Base-by-base conservation (phyloP, 2,888 invertebrate species). In the Adelognathus sp. region DNA sequence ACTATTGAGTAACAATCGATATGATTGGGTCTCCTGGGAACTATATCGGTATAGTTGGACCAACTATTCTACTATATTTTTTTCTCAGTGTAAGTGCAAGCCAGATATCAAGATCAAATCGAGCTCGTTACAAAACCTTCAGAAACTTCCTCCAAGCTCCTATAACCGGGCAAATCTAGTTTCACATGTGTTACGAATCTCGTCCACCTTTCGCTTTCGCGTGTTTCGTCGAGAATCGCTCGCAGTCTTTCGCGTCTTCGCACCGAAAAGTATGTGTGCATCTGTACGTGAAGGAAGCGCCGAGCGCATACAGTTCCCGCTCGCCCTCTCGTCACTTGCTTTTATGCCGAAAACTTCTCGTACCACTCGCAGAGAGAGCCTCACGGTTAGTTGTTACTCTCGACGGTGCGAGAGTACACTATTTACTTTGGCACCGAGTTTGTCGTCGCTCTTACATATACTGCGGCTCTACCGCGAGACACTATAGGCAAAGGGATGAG, bases 101-200 rank as follows among this genome's bases (percentile, higher is more conserved):
- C n/a, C 16, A 44, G 44, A 41, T 3, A 18, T n/a, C 16, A 54
- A 14, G 33, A 31, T 27, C 63, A 41, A 7, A 39, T 39, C 29
- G 27, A 58, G 70, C 70, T 83, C 80, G 81, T 83, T 86, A 85
- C 81, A 83, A 80, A 79, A 80, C 80, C 83, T 69, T 52, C 9
- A 83, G 82, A 79, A 82, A 82, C 80, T 82, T 79, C 69, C 76
- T 75, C 72, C 33, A 50, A 18, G 41, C 14, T 14, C n/a, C n/a
- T 41, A 4, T 61, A 41, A 44, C 41, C 31, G 69, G 29, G 36
- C 31, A 14, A 14, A 54, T n/a, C 46, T 52, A n/a, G 21, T 58
- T 63, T n/a, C n/a, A 73, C 63, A 73, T 67, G 66, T 71, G 56
- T 46, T 69, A 70, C 74, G 71, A 71, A 46, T 7, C 9, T 61